Base-by-base conservation (phyloP, 2,113 vertebrate genomes). In the Hystrix cristata region DNA sequence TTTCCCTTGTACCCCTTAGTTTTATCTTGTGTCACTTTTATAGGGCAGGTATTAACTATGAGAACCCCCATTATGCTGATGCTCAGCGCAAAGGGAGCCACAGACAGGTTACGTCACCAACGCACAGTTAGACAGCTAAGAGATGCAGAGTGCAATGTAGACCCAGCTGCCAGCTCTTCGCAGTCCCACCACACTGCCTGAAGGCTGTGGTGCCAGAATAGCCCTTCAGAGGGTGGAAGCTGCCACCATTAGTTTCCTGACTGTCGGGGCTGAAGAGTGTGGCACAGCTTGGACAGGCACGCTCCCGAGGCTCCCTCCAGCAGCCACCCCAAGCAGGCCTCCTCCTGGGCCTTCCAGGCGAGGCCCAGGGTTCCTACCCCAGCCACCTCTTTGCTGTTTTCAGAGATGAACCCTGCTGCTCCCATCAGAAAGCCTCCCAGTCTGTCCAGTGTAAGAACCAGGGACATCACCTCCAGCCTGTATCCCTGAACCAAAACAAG, bases 241-340 rank as follows among this genome's bases (percentile, higher is more conserved):
- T 31, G 19, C 2, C 10, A 5, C 18, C 2, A 0, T 62, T 46
- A 1, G 3, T 43, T 74, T 65, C 16, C 11, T 19, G 69, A 60
- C 65, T 78, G 14, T 27, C 34, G 8, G 38, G 21, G 25, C 55
- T 43, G 9, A 46, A 18, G 34, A 16, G 55, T 29, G 57, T 34
- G 16, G 34, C 43, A 18, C 57, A 21, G 29, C 48, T 15, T 55
- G 25, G 38, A 57, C 53, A 14, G 57, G 46, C 5, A 2, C 34
- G 7, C 21, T 18, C 65, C 48, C 4, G 0, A 27, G 59, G 46
- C 21, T 25, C 31, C n/a, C 21, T 14, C 55, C 74, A 76, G 34
- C 67, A 10, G 2, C 53, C 0, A 8, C n/a, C 78, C 34, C 27
- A 38, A 80, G 79, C 69, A 84, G 31, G 80, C 71, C 55, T 53